Conservation (phyloP, 2,888 invertebrate species). For the Saturnia pavonia region DNA sequence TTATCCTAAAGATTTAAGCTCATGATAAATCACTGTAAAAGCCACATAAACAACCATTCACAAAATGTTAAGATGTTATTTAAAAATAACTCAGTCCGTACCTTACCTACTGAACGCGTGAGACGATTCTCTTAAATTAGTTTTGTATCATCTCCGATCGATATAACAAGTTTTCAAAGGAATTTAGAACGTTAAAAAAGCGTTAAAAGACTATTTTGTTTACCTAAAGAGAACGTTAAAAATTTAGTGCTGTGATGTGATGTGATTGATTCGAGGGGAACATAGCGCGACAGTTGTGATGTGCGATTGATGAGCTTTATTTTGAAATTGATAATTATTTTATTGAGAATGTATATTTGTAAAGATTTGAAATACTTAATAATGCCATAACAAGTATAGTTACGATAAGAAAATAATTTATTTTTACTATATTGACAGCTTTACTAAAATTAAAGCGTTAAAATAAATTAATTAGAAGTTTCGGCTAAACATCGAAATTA, state of each 20-base stretch:
- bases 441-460: too few species aligned
- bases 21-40: conserved; percentile 20
- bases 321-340: neutral
- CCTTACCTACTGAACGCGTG: conserved; percentile 27
- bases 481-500: neutral
- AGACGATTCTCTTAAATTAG: conserved; percentile 37
- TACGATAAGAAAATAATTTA: too few species aligned
- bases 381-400: too few species aligned
- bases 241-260: conserved; percentile 24
- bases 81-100: conserved; percentile 22
- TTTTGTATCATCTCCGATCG: conserved; percentile 33
- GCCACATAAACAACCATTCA: conserved; percentile 24
- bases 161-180: conserved; percentile 25
- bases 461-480: neutral
- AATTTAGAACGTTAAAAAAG: conserved; percentile 21
- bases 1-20: conserved; percentile 15
- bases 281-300: conserved; percentile 6
- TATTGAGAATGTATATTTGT: neutral
- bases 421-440: too few species aligned
- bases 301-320: conserved; percentile 17
- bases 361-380: neutral
- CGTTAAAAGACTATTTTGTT: conserved; percentile 26
- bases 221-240: conserved; percentile 29
- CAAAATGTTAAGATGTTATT: conserved; percentile 24
- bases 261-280: conserved; percentile 16